Percentiles rank a stretch among this genome's conserved stretches.
phyloP scores from a whole-genome alignment of 2,113 vertebrate genomes.

The Bombycilla garrulus region DNA sequence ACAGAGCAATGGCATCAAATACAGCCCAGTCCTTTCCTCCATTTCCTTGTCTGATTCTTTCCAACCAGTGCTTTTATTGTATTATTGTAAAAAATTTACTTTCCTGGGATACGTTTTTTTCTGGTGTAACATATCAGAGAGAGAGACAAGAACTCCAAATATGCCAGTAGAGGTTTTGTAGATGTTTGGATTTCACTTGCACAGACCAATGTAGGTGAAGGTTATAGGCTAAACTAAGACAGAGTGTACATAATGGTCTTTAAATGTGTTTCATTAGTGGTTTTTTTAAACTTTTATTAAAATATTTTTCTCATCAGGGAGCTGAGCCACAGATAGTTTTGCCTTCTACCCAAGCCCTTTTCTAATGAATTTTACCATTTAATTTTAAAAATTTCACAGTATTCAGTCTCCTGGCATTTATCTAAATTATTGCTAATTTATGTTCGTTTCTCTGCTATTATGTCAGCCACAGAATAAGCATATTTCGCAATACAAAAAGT shows the following conservation, averaged over 20 bases:
- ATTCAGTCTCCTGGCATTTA: not conserved
- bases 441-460: not conserved
- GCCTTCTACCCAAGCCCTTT: not conserved
- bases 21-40: not conserved
- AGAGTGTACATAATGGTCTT: not conserved
- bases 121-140: fast-evolving
- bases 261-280: not conserved
- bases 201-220: not conserved
- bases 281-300: not conserved
- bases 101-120: not conserved
- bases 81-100: not conserved
- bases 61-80: not conserved
- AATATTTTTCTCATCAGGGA: not conserved
- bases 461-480: not conserved
- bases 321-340: not conserved
- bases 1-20: not conserved
- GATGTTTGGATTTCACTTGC: fast-evolving
- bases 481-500: not conserved
- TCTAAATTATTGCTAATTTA: not conserved
- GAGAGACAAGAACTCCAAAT: not conserved
- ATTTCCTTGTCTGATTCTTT: not conserved
- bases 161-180: fast-evolving
- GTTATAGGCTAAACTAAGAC: not conserved
- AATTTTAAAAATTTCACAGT: too few species aligned
- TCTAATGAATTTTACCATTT: too few species aligned